Base-by-base conservation (phyloP, 2,888 invertebrate genomes). In the Trachelus troglodyta region DNA sequence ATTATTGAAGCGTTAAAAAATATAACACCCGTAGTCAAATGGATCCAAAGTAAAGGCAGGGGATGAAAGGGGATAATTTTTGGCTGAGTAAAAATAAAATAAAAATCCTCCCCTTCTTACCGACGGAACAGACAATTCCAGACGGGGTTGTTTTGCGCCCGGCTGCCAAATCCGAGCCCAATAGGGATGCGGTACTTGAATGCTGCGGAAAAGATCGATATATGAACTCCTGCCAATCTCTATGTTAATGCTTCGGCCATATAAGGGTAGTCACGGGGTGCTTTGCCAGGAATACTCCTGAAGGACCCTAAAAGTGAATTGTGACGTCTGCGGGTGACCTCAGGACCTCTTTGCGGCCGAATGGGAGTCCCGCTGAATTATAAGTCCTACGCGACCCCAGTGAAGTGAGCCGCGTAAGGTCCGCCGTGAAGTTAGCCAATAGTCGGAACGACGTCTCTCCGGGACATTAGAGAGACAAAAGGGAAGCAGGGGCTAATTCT, bases 251-350 rank as follows among this genome's bases (percentile, higher is more conserved):
- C 82, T 82, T 79, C 84, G 78, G 74, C 81, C 75, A 80, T 83
- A 79, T 78, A 73, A 75, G 77, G 79, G 83, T 81, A 81, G 84
- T 84, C 82, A 78, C 75, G 34, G 40, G 40, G 77, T 71, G 76
- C 80, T 80, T 79, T 85, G 84, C 83, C 87, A 86, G 85, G 82
- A 80, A 83, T 86, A 84, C 85, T 86, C 86, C 86, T 90, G 87
- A 87, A 91, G 91, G 88, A 89, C 88, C 90, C 90, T 91, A 90
- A 91, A 91, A 91, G 90, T 91, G 91, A 91, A 91, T 91, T 91
- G 91, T 91, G 91, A 89, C 91, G 91, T 91, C 91, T 91, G 91
- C 88, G 91, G 89, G 87, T 91, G 91, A 91, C 90, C 91, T 87
- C 88, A 83, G 89, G 88, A 89, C 87, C 89, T 88, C 86, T 88